Base-by-base conservation (phyloP, 2,113 vertebrate genomes). In the Albula glossodonta region DNA sequence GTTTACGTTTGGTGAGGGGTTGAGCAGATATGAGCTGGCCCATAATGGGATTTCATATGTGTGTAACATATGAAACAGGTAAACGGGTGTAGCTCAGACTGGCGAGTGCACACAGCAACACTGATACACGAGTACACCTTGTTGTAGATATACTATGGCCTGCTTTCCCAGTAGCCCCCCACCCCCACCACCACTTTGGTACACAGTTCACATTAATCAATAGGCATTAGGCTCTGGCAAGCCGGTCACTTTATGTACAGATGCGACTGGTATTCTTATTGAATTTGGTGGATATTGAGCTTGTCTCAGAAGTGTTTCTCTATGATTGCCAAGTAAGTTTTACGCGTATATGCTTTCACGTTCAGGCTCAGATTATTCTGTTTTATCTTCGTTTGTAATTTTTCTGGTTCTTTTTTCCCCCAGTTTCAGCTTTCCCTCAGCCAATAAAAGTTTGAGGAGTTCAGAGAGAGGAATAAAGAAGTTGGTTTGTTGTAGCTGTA, bases 161-260 rank as follows among this genome's bases (percentile, higher is more conserved):
- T 66, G 50, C 53, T 51, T 85, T 63, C 56, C 48, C 57, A 7
- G 17, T 60, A n/a, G 52, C 57, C 17, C 41, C 31, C 31, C 31
- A 41, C 31, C 31, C 31, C 31, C 31, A 41, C 31, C 31, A 41
- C 31, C 31, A 41, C 31, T 41, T 22, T 11, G 4, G 11, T 50
- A n/a, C 53, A 50, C 78, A 50, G 19, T 22, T 56, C 48, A 66
- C 84, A 85, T 85, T 85, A 85, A 85, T 85, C 84, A 85, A 81
- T 25, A 80, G 78, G 84, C 78, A 66, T 80, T 81, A 81, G 78
- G 78, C 41, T 49, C 15, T 63, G 84, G 78, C 78, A 80, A 41
- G 78, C 53, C 41, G 77, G 31, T 22, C 78, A 49, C 41, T 17
- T 52, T 80, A 49, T 3, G 78, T 63, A 51, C 84, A 85, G 84